These are phyloP conservation scores for Ctenomys sociabilis DNA, from an alignment of 2,113 vertebrate genomes.

Conservation along the genomic window DNA sequence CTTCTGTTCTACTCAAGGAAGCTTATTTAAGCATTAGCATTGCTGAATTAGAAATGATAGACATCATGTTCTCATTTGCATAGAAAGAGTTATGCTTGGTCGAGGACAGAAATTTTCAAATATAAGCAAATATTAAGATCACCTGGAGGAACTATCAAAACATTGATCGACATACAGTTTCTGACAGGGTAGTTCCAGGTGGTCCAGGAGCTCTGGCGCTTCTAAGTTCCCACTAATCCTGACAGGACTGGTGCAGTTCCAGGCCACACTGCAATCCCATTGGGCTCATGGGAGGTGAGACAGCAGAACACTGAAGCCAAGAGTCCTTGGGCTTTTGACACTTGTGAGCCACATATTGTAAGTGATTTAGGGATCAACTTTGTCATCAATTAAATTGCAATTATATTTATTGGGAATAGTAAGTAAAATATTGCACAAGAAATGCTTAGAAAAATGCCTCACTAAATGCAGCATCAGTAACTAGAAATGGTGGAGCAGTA, in stretches of 20 bases:
- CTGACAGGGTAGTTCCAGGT: neutral
- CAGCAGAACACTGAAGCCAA: neutral
- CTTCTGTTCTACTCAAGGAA: conserved; percentile 43
- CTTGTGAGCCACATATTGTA: neutral
- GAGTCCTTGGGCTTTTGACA: neutral
- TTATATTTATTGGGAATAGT: neutral
- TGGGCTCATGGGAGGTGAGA: neutral
- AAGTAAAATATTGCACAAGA: neutral
- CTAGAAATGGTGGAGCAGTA: neutral
- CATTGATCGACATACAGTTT: neutral
- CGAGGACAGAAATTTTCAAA: neutral
- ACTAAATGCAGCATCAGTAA: neutral
- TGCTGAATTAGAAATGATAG: conserved; percentile 17
- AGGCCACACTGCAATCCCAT: accelerated
- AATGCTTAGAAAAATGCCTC: neutral
- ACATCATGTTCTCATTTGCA: neutral
- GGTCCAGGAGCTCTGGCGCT: neutral
- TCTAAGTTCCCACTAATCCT: neutral
- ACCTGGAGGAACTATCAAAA: neutral
- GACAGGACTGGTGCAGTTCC: neutral
- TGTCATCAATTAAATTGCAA: neutral
- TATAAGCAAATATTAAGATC: neutral
- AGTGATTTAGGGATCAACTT: neutral
- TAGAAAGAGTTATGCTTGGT: neutral
- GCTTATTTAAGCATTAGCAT: neutral